Percentiles rank a stretch among this genome's conserved stretches.
Evolutionary conservation across 2,797 vertebrate genomes (phyloP).

Genomic region (Hemitrygon akajei): DNA sequence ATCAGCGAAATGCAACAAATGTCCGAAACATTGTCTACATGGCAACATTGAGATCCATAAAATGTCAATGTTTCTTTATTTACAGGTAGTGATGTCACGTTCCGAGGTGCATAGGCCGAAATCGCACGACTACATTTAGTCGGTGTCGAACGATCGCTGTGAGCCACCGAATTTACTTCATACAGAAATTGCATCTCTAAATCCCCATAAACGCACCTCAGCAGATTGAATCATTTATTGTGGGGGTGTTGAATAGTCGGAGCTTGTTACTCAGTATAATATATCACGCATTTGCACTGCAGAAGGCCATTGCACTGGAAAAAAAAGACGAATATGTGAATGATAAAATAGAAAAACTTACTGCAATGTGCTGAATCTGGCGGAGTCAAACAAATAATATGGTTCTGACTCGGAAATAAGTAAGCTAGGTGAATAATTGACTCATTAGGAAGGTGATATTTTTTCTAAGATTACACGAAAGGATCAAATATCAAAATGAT

Average conservation of each 20-base stretch:
- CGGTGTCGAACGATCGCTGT: neutral
- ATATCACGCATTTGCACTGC: neutral
- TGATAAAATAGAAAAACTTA: neutral
- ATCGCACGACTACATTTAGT: neutral
- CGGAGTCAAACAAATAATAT: neutral
- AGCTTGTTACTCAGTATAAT: neutral
- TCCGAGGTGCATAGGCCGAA: neutral
- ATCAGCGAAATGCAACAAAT: neutral
- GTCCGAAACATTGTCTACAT: neutral
- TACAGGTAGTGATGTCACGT: neutral
- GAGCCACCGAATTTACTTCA: neutral
- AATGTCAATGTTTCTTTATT: neutral
- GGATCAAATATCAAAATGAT: neutral
- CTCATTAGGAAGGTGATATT: neutral
- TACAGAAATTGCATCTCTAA: neutral
- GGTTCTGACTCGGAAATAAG: neutral
- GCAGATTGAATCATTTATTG: slow-evolving; percentile 20
- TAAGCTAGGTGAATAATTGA: neutral
- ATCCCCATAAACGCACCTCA: neutral
- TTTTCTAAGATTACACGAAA: neutral
- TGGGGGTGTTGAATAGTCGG: slow-evolving; percentile 1
- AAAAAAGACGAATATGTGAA: neutral
- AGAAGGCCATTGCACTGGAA: neutral
- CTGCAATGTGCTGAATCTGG: neutral
- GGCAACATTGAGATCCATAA: neutral